Evolutionary conservation across 2,888 invertebrate species (phyloP).

Genomic region (Saturnia japonica): DNA sequence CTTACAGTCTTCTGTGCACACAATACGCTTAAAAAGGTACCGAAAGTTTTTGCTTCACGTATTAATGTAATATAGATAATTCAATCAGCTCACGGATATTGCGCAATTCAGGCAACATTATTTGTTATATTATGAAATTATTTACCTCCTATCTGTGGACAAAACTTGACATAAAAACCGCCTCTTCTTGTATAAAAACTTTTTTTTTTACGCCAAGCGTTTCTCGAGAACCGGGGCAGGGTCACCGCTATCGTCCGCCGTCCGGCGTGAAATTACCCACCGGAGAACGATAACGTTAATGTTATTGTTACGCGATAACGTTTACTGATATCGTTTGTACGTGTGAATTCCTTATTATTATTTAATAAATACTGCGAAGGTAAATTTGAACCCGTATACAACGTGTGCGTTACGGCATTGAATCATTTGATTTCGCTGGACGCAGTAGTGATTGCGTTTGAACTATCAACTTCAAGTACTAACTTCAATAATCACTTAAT

Average conservation of each 20-base stretch:
- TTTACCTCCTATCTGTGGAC: constrained; percentile 13
- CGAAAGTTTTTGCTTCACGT: too few species aligned
- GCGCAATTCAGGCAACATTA: background rate
- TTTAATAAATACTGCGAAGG: background rate
- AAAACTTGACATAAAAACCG: constrained; percentile 20
- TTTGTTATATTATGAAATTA: constrained; percentile 14
- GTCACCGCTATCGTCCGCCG: constrained; percentile 18
- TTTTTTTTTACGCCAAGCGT: constrained; percentile 14
- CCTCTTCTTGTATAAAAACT: constrained; percentile 2
- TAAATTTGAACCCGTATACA: background rate
- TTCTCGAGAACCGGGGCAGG: constrained; percentile 21
- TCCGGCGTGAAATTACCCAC: constrained; percentile 9
- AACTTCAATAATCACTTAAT: too few species aligned
- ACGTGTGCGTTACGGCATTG: background rate
- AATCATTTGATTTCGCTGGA: background rate
- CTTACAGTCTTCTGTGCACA: too few species aligned
- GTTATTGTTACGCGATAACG: background rate
- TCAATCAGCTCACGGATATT: background rate
- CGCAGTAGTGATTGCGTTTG: background rate
- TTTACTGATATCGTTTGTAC: background rate
- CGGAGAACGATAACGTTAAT: background rate
- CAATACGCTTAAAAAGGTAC: too few species aligned
- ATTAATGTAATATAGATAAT: background rate
- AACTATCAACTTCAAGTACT: too few species aligned
- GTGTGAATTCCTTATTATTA: background rate